These are phyloP conservation scores for Barnardius zonarius DNA, from an alignment of 2,113 vertebrate species.

Conservation along the genomic window DNA sequence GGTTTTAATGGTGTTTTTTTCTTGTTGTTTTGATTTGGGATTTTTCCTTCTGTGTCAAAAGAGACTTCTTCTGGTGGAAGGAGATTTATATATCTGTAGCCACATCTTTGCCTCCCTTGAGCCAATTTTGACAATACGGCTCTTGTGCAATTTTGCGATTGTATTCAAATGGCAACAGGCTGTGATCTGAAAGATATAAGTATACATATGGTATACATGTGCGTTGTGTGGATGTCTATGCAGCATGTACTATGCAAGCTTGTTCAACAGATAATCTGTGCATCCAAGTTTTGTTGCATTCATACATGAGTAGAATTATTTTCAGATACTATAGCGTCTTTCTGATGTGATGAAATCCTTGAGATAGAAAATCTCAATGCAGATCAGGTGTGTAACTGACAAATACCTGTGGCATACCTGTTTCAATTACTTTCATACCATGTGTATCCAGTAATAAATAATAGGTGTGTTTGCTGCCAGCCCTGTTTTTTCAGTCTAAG, in stretches of 20 bases:
- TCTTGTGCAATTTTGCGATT: slow-evolving; percentile 11
- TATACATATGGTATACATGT: neutral
- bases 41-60: neutral
- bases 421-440: neutral
- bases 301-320: neutral
- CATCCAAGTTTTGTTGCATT: neutral
- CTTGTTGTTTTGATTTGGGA: no score
- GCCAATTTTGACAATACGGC: neutral
- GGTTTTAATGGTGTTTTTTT: no score
- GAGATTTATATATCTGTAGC: neutral
- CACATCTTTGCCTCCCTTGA: neutral
- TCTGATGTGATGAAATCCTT: neutral
- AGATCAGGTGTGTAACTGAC: neutral
- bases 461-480: neutral
- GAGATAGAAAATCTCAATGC: neutral
- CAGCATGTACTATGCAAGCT: neutral
- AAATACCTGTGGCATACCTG: neutral
- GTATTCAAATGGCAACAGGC: neutral
- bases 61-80: neutral
- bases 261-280: neutral
- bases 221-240: neutral
- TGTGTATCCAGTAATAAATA: neutral
- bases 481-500: neutral
- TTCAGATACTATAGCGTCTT: neutral
- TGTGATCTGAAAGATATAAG: neutral